These are phyloP conservation scores for Callimorpha dominula DNA, from an alignment of 2,888 invertebrate species.

Conservation along the genomic window DNA sequence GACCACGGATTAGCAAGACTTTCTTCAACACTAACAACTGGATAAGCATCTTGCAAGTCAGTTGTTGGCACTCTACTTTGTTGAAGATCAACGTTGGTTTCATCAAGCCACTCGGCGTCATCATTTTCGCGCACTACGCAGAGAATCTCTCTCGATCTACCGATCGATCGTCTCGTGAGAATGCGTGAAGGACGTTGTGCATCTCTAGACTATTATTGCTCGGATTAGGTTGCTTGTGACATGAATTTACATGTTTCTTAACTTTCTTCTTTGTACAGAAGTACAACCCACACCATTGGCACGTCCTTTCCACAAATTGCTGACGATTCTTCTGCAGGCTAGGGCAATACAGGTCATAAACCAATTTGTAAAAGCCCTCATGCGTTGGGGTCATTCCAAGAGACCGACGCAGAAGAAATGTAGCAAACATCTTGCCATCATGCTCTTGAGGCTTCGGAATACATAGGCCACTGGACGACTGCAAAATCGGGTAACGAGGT, in stretches of 20 bases:
- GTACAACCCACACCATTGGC: slow-evolving; percentile 25
- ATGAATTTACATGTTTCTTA: slow-evolving; percentile 2
- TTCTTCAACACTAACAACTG: slow-evolving; percentile 15
- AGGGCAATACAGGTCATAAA: background rate
- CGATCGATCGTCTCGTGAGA: slow-evolving; percentile 4
- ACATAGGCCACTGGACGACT: slow-evolving; percentile 26
- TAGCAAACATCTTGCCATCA: slow-evolving; percentile 23
- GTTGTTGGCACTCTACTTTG: slow-evolving; percentile 26
- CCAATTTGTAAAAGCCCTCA: too few relatives aligned
- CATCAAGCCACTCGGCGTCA: slow-evolving; percentile 7
- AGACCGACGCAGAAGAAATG: slow-evolving; percentile 18
- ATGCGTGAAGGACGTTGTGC: slow-evolving; percentile 23
- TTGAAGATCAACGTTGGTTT: slow-evolving; percentile 1
- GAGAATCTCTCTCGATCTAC: slow-evolving; percentile 8
- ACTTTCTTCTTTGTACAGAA: slow-evolving; percentile 23
- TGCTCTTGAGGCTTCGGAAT: slow-evolving; percentile 32
- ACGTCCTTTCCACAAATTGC: background rate
- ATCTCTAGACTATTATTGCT: slow-evolving; percentile 28
- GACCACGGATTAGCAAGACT: slow-evolving; percentile 35
- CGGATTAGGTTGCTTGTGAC: slow-evolving; percentile 16
- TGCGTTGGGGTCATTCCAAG: too few relatives aligned
- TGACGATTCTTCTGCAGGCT: too few relatives aligned
- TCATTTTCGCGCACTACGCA: slow-evolving; percentile 13
- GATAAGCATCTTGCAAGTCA: slow-evolving; percentile 34
- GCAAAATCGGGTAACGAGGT: slow-evolving; percentile 7